Conservation (phyloP, 2,113 vertebrate species). For the Phyllostomus discolor region DNA sequence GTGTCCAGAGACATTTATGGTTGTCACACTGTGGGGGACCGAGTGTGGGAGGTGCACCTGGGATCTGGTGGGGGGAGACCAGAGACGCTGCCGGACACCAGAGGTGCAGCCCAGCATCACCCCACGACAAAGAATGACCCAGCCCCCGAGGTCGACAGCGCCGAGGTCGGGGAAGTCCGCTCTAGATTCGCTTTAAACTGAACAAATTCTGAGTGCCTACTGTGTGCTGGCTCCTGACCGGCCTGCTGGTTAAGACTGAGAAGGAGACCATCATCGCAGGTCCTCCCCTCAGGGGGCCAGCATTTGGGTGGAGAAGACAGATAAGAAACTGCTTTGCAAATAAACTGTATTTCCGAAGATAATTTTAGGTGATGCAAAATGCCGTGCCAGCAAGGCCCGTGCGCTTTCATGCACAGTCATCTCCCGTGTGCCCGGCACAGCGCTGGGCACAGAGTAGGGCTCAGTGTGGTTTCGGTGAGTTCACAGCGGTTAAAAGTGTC, state of each 20-base stretch:
- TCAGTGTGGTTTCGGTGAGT: accelerated
- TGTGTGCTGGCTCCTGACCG: accelerated
- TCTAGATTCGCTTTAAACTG: not conserved
- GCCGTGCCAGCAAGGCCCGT: not conserved
- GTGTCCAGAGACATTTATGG: not conserved
- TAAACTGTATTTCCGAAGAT: not conserved
- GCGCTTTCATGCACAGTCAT: accelerated
- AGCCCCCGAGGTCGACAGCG: accelerated
- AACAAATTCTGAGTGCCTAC: not conserved
- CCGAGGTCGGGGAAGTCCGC: accelerated
- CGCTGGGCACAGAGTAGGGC: accelerated
- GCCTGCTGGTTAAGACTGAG: too few relatives aligned
- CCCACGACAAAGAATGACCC: not conserved
- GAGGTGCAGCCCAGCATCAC: accelerated
- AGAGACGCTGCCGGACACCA: not conserved
- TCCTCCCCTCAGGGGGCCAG: accelerated
- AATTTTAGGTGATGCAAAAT: not conserved
- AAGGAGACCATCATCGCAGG: accelerated
- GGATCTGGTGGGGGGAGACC: too few relatives aligned
- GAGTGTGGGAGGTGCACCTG: not conserved
- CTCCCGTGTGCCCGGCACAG: not conserved
- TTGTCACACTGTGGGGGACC: not conserved
- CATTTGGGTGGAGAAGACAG: not conserved
- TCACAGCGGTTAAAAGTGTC: accelerated
- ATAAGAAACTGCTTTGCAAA: accelerated